phyloP scores from a whole-genome alignment of 2,113 vertebrate genomes.

The Salvelinus namaycush region DNA sequence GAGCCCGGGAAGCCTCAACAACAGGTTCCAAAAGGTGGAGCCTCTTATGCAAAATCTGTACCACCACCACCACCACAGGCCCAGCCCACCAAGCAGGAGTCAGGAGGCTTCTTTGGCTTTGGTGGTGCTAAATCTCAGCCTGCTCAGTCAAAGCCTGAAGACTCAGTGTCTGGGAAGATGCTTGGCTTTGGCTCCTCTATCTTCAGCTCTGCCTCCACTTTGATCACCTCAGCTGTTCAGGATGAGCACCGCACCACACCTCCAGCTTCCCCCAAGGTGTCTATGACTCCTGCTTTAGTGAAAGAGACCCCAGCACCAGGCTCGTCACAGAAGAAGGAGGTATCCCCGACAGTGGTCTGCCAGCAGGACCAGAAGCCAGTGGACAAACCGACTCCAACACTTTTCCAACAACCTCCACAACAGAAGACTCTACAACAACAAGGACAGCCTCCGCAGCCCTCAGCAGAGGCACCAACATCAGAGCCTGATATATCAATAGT shows the following conservation, averaged over 20 bases:
- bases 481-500: slow-evolving; percentile 65
- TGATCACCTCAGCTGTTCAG: slow-evolving; percentile 73
- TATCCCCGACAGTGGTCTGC: slow-evolving; percentile 25
- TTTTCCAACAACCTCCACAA: slow-evolving; percentile 36
- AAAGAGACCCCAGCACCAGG: slow-evolving; percentile 24
- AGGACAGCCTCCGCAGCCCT: slow-evolving; percentile 35
- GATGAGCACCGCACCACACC: slow-evolving; percentile 69
- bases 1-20: slow-evolving; percentile 35
- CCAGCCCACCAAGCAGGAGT: slow-evolving; percentile 72
- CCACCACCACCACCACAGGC: not conserved
- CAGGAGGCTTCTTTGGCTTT: slow-evolving; percentile 79
- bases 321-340: slow-evolving; percentile 27
- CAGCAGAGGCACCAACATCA: slow-evolving; percentile 53
- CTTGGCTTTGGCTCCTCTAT: slow-evolving; percentile 72
- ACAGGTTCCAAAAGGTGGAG: not conserved
- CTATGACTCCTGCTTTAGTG: slow-evolving; percentile 15
- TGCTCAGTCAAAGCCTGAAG: slow-evolving; percentile 53
- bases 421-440: slow-evolving; percentile 58
- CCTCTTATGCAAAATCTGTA: not conserved
- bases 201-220: slow-evolving; percentile 74
- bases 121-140: slow-evolving; percentile 66
- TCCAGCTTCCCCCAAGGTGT: slow-evolving; percentile 62
- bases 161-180: slow-evolving; percentile 73
- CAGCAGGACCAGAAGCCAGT: slow-evolving; percentile 52
- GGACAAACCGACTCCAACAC: slow-evolving; percentile 30